Conservation (phyloP, 2,113 vertebrate species). For the Leptosomus discolor region DNA sequence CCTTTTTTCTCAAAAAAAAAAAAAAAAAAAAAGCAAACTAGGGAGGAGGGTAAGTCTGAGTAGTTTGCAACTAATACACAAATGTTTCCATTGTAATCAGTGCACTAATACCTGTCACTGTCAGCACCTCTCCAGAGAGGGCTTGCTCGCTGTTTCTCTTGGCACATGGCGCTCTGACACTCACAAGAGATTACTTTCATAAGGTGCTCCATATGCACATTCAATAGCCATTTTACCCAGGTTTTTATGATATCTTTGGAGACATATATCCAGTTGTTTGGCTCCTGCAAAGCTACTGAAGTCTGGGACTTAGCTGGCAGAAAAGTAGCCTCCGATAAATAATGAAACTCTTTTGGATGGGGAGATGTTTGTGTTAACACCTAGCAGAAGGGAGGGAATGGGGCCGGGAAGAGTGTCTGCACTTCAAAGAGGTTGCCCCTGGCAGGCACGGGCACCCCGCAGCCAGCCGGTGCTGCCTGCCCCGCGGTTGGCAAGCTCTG, state of each 20-base stretch:
- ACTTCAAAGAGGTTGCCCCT: slow-evolving; percentile 34
- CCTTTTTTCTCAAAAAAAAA: not conserved
- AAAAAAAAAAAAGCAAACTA: not conserved
- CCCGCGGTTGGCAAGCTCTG: not conserved
- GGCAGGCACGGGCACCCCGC: not conserved
- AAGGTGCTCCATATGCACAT: not conserved
- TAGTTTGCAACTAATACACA: not conserved
- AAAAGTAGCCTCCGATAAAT: slow-evolving; percentile 22
- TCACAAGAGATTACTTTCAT: slow-evolving; percentile 24
- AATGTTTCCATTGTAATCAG: slow-evolving; percentile 31
- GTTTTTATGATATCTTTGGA: slow-evolving; percentile 43
- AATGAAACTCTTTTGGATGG: not conserved
- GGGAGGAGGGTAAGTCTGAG: not conserved
- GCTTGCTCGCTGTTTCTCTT: not conserved
- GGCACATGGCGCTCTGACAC: not conserved
- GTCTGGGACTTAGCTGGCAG: not conserved
- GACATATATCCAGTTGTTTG: slow-evolving; percentile 20
- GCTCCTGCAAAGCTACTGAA: slow-evolving; percentile 5
- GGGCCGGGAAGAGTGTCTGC: not conserved
- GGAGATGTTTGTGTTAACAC: slow-evolving; percentile 44
- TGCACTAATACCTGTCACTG: not conserved
- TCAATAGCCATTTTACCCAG: not conserved
- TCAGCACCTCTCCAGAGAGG: not conserved
- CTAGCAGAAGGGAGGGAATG: not conserved
- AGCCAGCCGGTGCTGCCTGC: not conserved